Percentiles rank a stretch among this genome's conserved stretches.
Evolutionary conservation across 2,888 invertebrate species (phyloP).

Genomic region (Calliopum simillimum): DNA sequence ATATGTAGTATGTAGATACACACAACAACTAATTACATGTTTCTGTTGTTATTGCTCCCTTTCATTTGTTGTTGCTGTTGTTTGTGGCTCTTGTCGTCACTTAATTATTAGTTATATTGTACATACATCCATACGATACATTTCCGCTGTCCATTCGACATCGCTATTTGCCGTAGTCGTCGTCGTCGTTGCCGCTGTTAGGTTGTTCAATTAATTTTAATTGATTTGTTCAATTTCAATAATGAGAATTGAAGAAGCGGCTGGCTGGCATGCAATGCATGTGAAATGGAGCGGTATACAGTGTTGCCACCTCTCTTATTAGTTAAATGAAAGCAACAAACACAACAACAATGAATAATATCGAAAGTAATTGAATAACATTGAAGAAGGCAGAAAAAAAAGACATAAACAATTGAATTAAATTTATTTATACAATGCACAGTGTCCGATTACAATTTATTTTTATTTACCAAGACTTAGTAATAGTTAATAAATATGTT

Average conservation of each 20-base stretch:
- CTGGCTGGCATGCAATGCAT: neutral
- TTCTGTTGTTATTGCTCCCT: neutral
- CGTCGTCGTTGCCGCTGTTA: neutral
- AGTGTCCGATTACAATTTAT: too few relatives aligned
- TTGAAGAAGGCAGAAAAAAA: too few relatives aligned
- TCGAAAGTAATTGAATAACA: too few relatives aligned
- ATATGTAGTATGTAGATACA: neutral
- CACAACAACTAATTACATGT: constrained; percentile 6
- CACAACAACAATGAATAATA: too few relatives aligned
- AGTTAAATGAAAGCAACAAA: too few relatives aligned
- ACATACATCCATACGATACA: neutral
- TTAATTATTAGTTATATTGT: constrained; percentile 5
- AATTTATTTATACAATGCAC: too few relatives aligned
- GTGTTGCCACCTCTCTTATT: constrained; percentile 8
- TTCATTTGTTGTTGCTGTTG: neutral
- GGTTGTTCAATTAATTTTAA: constrained; percentile 16
- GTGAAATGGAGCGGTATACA: neutral
- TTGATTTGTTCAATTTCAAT: constrained; percentile 16
- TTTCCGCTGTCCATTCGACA: too few relatives aligned
- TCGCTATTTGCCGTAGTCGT: too few relatives aligned
- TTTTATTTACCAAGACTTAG: too few relatives aligned
- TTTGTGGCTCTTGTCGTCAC: neutral
- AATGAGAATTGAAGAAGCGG: neutral
- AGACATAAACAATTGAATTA: too few relatives aligned
- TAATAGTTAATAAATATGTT: too few relatives aligned